Base-by-base conservation (phyloP, 2,113 vertebrate genomes). In the Phalacrocorax aristotelis region DNA sequence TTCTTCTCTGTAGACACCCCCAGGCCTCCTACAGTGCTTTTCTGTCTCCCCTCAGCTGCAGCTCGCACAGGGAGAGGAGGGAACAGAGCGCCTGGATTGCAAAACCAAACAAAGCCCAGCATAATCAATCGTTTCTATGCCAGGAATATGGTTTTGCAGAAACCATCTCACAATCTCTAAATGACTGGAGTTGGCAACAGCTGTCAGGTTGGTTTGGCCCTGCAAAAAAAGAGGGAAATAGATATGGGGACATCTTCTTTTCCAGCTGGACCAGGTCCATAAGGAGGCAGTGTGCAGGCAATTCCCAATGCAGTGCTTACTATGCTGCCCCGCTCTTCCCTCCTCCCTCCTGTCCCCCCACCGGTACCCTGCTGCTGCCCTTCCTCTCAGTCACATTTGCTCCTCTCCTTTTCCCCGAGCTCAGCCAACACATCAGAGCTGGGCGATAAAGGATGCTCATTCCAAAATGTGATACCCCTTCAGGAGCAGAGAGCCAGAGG, bases 41-140 rank as follows among this genome's bases (percentile, higher is more conserved):
- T 96, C 69, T 96, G 72, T 92, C 51, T 89, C 83, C 65, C n/a
- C 23, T 92, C 94, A 95, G 93, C 94, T 96, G 89, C 87, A 83
- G 80, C 64, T 87, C 79, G 69, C 1, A 0, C 5, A 2, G 44
- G 70, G 66, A 83, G 65, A 80, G 78, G 78, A 93, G 84, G 70
- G 78, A 92, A 49, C 40, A 5, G 58, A 65, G 64, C 62, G 19
- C 64, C 5, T 9, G n/a, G 61, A 76, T 75, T n/a, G 30, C 76
- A 72, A 52, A 95, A 70, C 38, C 23, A 10, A 84, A 93, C 87
- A 96, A 89, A 96, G 30, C 65, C 44, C 77, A 19, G 7, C 52
- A 93, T 75, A 87, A 65, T 83, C 38, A 2, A 5, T 36, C 8
- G 0, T 61, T 90, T 90, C 84, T 76, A 16, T 1, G 40, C 87